Evolutionary conservation across 2,888 invertebrate species (phyloP).

Genomic region (Charanyca ferruginea): DNA sequence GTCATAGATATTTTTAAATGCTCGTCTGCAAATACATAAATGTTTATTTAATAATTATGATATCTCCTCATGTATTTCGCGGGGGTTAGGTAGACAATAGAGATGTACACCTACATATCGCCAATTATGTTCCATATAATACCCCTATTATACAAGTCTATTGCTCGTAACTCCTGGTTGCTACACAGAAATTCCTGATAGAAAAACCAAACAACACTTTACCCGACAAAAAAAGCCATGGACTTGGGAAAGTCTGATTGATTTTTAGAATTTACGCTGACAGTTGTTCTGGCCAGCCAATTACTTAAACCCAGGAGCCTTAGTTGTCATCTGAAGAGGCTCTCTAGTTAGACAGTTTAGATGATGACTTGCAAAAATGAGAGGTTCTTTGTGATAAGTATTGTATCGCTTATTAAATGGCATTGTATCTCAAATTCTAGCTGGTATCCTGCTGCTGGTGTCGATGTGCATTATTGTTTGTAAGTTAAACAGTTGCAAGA

Average conservation of each 20-base stretch:
- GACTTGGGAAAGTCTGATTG: too few species aligned
- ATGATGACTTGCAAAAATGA: background rate
- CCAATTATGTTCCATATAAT: background rate
- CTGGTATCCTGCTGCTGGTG: too few species aligned
- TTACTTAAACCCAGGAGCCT: background rate
- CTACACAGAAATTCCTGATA: background rate
- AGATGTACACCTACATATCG: background rate
- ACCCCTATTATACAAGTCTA: too few species aligned
- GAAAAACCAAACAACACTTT: too few species aligned
- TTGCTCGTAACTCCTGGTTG: background rate
- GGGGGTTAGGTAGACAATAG: background rate
- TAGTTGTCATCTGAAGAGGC: background rate
- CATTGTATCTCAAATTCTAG: too few species aligned
- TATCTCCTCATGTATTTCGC: too few species aligned
- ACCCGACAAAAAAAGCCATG: too few species aligned
- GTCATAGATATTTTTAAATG: constrained; percentile 90
- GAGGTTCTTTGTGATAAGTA: too few species aligned
- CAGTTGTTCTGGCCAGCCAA: background rate
- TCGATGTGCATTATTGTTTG: too few species aligned
- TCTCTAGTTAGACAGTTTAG: too few species aligned
- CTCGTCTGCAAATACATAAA: constrained; percentile 85
- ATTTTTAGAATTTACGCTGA: background rate
- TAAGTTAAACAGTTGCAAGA: too few species aligned
- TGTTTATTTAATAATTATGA: background rate
- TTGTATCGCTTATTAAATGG: too few species aligned